Base-by-base conservation (phyloP, 2,113 vertebrate genomes). In the Chelonoidis abingdonii region DNA sequence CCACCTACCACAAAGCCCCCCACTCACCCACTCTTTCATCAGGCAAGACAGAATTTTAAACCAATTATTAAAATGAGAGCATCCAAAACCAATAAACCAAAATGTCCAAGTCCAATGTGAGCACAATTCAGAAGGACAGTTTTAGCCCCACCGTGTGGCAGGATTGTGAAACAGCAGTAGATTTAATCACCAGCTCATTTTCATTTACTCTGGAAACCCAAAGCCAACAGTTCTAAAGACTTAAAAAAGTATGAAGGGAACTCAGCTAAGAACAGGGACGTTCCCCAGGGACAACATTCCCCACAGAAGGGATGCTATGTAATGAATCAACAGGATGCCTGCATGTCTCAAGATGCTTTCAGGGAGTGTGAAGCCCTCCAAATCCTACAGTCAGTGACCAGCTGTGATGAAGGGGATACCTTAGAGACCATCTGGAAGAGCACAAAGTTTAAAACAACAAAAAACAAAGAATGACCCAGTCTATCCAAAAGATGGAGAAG, bases 11-110 rank as follows among this genome's bases (percentile, higher is more conserved):
- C 3, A 5, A 4, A 52, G 35, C 57, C 44, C 44, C 69, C 52
- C 8, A 4, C 17, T 2, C 17, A 0, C 10, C 31, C 8, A 9
- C 44, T 47, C 0, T 72, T 72, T 38, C 35, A 41, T 21, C 38
- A 29, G 54, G 84, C 25, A 4, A 13, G 31, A 9, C 1, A 5
- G 25, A 8, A 21, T 1, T 54, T 86, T 54, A 5, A 9, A 50
- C 62, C 5, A 8, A 25, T 12, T 16, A 79, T n/a, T 57, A 52
- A 25, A 14, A 84, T 12, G 17, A 86, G 17, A 72, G 21, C 57
- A 31, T 65, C 82, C 83, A 3, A 44, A 50, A 53, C 69, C 65
- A n/a, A 69, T n/a, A 21, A 72, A 35, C 16, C 35, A 69, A 69
- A 38, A 72, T 9, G 19, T 38, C 65, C 17, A 10, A 10, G n/a